Evolutionary conservation across 2,797 vertebrate genomes (phyloP).

Genomic region (Brotula barbata): DNA sequence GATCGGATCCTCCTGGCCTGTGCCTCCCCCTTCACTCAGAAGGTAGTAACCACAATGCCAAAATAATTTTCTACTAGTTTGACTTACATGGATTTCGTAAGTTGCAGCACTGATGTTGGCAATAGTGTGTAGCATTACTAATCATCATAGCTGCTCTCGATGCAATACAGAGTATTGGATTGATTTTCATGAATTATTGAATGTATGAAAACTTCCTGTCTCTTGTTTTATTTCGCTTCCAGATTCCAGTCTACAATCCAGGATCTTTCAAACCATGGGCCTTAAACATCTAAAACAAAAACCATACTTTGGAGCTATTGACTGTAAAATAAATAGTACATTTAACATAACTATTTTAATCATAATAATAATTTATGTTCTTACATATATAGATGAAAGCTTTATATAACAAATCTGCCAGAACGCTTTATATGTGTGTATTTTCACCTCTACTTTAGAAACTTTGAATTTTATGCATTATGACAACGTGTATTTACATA

Average conservation of each 20-base stretch:
- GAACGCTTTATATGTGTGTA: neutral
- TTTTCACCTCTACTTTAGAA: neutral
- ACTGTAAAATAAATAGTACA: too few species aligned
- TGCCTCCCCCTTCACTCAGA: slow-evolving; percentile 81
- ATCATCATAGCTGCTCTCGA: too few species aligned
- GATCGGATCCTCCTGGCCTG: slow-evolving; percentile 84
- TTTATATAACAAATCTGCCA: too few species aligned
- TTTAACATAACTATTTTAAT: too few species aligned
- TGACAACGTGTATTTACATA: neutral
- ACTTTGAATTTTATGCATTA: neutral
- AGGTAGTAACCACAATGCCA: slow-evolving; percentile 67
- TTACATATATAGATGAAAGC: too few species aligned
- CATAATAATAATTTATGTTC: too few species aligned
- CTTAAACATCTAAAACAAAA: slow-evolving; percentile 63
- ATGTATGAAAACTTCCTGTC: neutral
- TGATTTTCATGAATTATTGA: neutral
- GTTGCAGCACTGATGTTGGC: too few species aligned
- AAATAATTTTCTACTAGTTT: too few species aligned
- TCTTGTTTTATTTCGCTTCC: slow-evolving; percentile 23
- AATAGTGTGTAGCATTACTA: too few species aligned
- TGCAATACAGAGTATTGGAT: neutral
- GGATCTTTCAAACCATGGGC: slow-evolving; percentile 73
- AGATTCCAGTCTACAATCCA: slow-evolving; percentile 65
- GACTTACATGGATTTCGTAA: too few species aligned
- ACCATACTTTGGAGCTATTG: too few species aligned